Percentiles rank a stretch among this genome's conserved stretches.
Conservation (phyloP, 2,113 vertebrate species). For the Gymnarchus niloticus region DNA sequence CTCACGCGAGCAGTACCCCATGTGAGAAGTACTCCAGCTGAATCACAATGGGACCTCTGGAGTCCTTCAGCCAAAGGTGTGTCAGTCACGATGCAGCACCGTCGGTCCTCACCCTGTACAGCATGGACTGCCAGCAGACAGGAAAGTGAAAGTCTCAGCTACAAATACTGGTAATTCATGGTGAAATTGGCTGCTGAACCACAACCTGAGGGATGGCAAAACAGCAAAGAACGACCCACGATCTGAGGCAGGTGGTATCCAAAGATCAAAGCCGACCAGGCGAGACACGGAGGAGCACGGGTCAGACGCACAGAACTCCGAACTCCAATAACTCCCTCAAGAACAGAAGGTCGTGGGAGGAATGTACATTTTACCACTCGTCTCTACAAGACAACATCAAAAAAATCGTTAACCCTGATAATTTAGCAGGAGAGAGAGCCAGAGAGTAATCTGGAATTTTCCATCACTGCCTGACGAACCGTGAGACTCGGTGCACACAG, state of each 20-base stretch:
- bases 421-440: neutral
- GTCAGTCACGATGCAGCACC: neutral
- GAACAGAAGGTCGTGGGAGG: neutral
- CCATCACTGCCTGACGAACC: constrained; percentile 17
- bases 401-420: neutral
- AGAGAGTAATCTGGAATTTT: neutral
- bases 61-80: neutral
- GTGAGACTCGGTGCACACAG: neutral
- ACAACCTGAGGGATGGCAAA: neutral
- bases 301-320: neutral
- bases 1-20: no score
- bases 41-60: neutral
- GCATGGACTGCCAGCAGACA: neutral
- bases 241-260: neutral
- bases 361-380: neutral
- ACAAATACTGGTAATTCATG: neutral
- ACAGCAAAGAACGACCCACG: neutral
- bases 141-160: neutral
- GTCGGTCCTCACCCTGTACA: neutral
- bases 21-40: neutral
- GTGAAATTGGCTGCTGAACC: neutral
- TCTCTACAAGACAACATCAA: neutral
- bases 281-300: neutral
- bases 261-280: neutral
- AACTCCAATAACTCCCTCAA: neutral